phyloP scores from a whole-genome alignment of 2,888 invertebrate genomes.

The Stenichneumon culpator region DNA sequence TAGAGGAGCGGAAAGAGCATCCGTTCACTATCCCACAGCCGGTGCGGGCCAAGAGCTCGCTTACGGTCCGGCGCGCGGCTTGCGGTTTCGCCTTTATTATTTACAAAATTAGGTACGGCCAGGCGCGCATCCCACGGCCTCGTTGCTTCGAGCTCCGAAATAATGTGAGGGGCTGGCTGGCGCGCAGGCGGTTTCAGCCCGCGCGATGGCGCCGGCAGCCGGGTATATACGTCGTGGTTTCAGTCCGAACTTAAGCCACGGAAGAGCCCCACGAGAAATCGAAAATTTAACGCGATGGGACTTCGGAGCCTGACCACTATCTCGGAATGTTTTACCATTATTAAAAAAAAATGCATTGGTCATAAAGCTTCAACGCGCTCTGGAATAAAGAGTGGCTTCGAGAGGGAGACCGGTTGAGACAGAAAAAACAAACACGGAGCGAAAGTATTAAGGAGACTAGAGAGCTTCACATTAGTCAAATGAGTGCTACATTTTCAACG shows the following conservation, averaged over 20 bases:
- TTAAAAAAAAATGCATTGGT: background rate
- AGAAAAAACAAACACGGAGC: background rate
- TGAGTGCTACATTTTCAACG: too few relatives aligned
- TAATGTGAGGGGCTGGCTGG: constrained; percentile 56
- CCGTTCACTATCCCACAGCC: constrained; percentile 55
- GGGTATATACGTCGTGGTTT: constrained; percentile 48
- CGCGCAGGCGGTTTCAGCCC: background rate
- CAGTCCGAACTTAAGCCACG: constrained; percentile 9
- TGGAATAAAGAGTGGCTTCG: background rate
- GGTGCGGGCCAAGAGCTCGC: constrained; percentile 54
- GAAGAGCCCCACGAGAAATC: constrained; percentile 14
- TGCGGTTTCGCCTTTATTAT: constrained; percentile 75
- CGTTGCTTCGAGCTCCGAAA: constrained; percentile 66
- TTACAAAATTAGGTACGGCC: constrained; percentile 73
- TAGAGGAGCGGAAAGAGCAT: constrained; percentile 40
- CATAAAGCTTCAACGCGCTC: background rate
- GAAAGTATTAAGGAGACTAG: background rate
- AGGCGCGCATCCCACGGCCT: constrained; percentile 61
- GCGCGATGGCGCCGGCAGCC: background rate
- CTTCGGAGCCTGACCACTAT: background rate
- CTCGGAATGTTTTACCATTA: constrained; percentile 17
- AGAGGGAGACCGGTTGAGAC: constrained; percentile 2
- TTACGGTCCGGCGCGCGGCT: constrained; percentile 63
- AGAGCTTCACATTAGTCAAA: too few relatives aligned
- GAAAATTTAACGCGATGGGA: constrained; percentile 35